Conservation (phyloP, 2,797 vertebrate genomes). For the Anolis apletophallus region DNA sequence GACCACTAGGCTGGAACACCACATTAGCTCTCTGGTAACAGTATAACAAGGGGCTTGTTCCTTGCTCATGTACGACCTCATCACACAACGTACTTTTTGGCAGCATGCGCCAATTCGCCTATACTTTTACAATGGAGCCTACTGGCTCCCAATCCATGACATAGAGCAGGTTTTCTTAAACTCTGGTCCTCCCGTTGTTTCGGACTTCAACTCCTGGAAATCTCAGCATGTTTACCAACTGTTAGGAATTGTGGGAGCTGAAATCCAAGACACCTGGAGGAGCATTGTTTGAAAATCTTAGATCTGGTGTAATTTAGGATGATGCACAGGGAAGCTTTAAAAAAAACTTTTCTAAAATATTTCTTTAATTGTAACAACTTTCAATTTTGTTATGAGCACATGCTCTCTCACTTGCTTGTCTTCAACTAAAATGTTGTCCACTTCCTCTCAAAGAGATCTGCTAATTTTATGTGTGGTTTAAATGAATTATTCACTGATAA, state of each 20-base stretch:
- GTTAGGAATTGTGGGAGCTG: no score
- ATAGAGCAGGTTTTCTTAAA: no score
- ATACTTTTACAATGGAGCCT: no score
- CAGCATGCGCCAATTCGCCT: no score
- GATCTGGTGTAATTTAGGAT: constrained; percentile 46
- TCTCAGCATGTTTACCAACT: no score
- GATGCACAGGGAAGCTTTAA: constrained; percentile 48
- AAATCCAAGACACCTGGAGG: no score
- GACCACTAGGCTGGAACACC: no score
- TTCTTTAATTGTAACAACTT: constrained; percentile 55
- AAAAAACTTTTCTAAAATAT: constrained; percentile 67
- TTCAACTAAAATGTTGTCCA: constrained; percentile 61
- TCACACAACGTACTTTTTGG: no score
- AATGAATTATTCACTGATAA: constrained; percentile 61
- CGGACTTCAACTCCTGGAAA: no score
- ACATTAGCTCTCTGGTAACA: not conserved
- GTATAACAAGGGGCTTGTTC: not conserved
- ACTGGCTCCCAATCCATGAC: no score
- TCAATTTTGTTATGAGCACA: constrained; percentile 60
- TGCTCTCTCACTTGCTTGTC: constrained; percentile 60
- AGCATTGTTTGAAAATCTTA: not conserved
- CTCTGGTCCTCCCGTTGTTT: no score
- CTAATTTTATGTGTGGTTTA: constrained; percentile 66
- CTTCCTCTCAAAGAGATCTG: constrained; percentile 58
- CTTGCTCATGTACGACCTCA: no score